Conservation (phyloP, 1,140 invertebrate genomes). For the Coptotermes formosanus region DNA sequence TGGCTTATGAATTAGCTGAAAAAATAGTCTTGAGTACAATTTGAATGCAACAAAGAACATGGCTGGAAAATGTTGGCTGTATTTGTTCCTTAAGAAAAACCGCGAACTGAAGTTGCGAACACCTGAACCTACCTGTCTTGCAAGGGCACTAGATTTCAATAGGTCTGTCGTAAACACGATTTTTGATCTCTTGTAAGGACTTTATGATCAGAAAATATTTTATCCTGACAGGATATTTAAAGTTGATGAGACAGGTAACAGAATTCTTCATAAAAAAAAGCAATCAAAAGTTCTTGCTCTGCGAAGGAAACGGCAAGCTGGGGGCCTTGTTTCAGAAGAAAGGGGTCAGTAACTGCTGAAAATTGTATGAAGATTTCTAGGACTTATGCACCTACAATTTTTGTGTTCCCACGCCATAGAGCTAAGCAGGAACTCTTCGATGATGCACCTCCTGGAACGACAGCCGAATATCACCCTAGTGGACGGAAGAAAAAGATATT, state of each 20-base stretch:
- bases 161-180: constrained; percentile 40
- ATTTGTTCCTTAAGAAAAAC: constrained; percentile 42
- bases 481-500: too few relatives aligned
- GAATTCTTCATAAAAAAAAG: constrained; percentile 39
- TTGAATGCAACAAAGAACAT: constrained; percentile 35
- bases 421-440: too few relatives aligned
- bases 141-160: constrained; percentile 45
- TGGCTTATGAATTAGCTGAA: constrained; percentile 39
- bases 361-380: too few relatives aligned
- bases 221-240: constrained; percentile 42
- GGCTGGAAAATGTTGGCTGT: constrained; percentile 38
- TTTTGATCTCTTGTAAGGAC: too few relatives aligned
- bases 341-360: too few relatives aligned
- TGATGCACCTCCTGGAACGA: too few relatives aligned
- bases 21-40: constrained; percentile 36
- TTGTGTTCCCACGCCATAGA: too few relatives aligned
- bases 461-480: too few relatives aligned
- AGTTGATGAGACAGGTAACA: constrained; percentile 46
- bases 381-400: too few relatives aligned
- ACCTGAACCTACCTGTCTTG: constrained; percentile 47
- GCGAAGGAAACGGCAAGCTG: constrained; percentile 36
- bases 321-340: too few relatives aligned
- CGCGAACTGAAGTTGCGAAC: constrained; percentile 42
- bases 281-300: constrained; percentile 35
- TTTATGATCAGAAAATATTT: too few relatives aligned